Percentiles rank a stretch among this genome's conserved stretches.
These are phyloP conservation scores for Agapornis canus DNA, from an alignment of 2,797 vertebrate genomes.

Conservation along the genomic window DNA sequence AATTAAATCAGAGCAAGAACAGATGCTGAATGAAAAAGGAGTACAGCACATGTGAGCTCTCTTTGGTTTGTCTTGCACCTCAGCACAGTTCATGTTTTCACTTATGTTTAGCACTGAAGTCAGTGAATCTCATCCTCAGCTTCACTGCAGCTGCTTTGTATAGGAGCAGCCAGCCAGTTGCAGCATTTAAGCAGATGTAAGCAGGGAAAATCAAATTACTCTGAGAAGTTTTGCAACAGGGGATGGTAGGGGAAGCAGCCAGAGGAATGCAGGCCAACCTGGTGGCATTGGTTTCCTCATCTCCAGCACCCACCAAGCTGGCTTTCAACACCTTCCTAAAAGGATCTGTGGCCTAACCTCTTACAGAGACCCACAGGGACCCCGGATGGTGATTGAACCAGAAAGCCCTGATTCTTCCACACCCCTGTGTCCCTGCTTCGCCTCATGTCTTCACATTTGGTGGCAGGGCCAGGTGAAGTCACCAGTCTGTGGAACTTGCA, in stretches of 20 bases:
- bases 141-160: constrained; percentile 3
- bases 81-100: background rate
- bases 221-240: background rate
- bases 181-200: background rate
- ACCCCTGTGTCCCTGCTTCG: background rate
- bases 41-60: constrained; percentile 18
- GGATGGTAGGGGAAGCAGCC: background rate
- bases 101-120: background rate
- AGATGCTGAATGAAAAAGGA: constrained; percentile 43
- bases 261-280: background rate
- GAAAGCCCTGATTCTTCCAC: background rate
- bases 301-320: background rate
- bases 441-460: fast-evolving
- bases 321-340: background rate
- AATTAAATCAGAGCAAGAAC: constrained; percentile 53
- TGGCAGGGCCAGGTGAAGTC: background rate
- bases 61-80: constrained; percentile 2
- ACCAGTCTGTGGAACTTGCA: background rate
- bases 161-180: background rate
- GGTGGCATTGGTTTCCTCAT: background rate
- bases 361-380: background rate
- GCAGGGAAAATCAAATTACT: background rate
- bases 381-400: background rate
- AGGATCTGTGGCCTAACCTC: background rate
- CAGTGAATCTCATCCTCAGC: background rate